phyloP scores from a whole-genome alignment of 2,888 invertebrate genomes.

The Limnephilus marmoratus region DNA sequence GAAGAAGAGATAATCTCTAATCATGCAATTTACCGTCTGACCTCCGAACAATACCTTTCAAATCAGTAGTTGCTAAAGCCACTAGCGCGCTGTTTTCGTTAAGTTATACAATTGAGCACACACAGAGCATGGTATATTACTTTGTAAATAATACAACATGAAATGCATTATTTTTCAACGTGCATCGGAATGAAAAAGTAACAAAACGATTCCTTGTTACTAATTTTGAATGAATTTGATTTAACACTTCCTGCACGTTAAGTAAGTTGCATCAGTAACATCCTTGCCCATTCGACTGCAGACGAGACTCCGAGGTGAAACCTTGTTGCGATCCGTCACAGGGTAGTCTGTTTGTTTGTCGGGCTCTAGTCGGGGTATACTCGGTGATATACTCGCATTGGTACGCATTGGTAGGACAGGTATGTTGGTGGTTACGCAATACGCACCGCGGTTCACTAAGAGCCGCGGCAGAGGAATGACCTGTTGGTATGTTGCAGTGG shows the following conservation, averaged over 20 bases:
- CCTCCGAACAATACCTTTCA: neutral
- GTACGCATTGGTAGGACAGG: slow-evolving; percentile 48
- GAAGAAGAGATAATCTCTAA: slow-evolving; percentile 20
- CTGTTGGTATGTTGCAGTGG: slow-evolving; percentile 88
- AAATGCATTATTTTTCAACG: slow-evolving; percentile 2
- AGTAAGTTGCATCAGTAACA: slow-evolving; percentile 33
- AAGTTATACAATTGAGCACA: slow-evolving; percentile 4
- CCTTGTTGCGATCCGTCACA: neutral
- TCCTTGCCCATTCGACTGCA: neutral
- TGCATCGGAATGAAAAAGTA: slow-evolving; percentile 29
- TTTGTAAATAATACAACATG: slow-evolving; percentile 20
- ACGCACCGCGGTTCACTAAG: slow-evolving; percentile 63
- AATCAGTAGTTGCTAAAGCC: neutral
- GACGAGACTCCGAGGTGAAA: neutral
- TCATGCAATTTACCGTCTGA: neutral
- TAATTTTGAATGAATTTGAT: neutral
- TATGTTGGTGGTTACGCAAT: slow-evolving; percentile 43
- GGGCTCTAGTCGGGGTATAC: neutral
- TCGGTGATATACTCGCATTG: neutral
- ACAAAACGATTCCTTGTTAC: slow-evolving; percentile 1
- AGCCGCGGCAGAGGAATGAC: slow-evolving; percentile 77
- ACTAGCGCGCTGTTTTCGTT: neutral
- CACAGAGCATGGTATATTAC: slow-evolving; percentile 40
- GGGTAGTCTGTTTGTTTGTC: neutral
- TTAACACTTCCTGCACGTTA: slow-evolving; percentile 45